Evolutionary conservation across 2,888 invertebrate species (phyloP), one percentile per base, ranked within the genome.

Genomic region (Aphodius granarius): DNA sequence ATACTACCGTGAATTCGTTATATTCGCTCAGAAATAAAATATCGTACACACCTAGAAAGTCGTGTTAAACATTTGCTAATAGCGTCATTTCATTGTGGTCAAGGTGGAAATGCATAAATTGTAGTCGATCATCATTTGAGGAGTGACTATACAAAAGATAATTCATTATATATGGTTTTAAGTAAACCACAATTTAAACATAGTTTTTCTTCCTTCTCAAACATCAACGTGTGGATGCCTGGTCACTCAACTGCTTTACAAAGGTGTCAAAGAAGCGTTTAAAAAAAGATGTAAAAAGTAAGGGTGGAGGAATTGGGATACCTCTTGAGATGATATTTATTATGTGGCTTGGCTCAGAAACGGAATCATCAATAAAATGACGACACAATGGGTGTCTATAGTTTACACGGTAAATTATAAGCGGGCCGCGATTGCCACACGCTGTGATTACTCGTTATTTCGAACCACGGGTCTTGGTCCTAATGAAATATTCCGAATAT

Each of bases 371-470:
- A 82, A 83, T 83, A 83, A 82, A 83, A 79, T 78, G 79, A 79
- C 79, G 78, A 79, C 82, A 83, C 83, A 83, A 83, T 83, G 81
- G 83, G 83, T 81, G 83, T 82, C 83, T 81, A 81, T 83, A 81
- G 83, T 83, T 83, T 83, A 83, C 83, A 83, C 82, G 83, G 82
- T 79, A 82, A 80, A 83, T 83, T 83, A 83, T 82, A 81, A 77
- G 78, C 79, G 43, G 78, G 75, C 81, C 79, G 78, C 79, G 77
- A 75, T 71, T 75, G 77, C 73, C 77, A 76, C 82, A 80, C 75
- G 81, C 81, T 81, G 81, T 63, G 81, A 75, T 80, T 79, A 78
- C 79, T 77, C 78, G 76, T 77, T 79, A 78, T 77, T 76, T 73
- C 79, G 76, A 73, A 78, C 77, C 76, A 76, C 78, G 76, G 75